Evolutionary conservation across 2,888 invertebrate genomes (phyloP), one percentile per base, ranked within the genome.

Genomic region (Boloria euphrosyne): DNA sequence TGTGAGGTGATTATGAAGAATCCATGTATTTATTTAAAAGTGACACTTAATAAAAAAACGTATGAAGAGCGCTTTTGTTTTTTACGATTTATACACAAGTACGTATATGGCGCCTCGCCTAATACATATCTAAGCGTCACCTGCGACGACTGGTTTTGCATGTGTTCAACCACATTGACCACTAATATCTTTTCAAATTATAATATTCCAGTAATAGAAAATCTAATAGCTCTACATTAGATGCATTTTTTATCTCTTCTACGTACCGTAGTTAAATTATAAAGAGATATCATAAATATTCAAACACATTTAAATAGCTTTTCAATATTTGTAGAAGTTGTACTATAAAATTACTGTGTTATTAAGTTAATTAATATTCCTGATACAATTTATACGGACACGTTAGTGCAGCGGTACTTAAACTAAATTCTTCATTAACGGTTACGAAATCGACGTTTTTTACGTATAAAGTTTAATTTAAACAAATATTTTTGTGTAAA

Each of bases 61-160:
- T 78, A 80, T 80, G 79, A 75, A 69, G 44, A 58, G 38, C 38
- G 17, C 51, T 61, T 18, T 51, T 31, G 47, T 65, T 69, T 67
- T 69, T 65, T 80, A 81, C 79, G 78, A 87, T 89, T 57, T 46
- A 16, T 44, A 22, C n/a, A 22, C 22, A 57, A 7, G 88, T 87
- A 80, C 84, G 88, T 90, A 83, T 83, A 87, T 86, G 80, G 80
- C 77, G 78, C 78, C 75, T 78, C 72, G 68, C 71, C 80, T 87
- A 87, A 86, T 87, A 85, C 80, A 77, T 72, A 76, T 80, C 80
- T 82, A 78, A 78, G 76, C 78, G 78, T 85, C 89, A 90, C 84
- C 85, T 90, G 89, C 86, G 66, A 58, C 71, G 78, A 84, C 89
- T 85, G 86, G 87, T 86, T 87, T 83, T 82, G 82, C 86, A 83